These are phyloP conservation scores for Hemithea aestivaria DNA, from an alignment of 2,888 invertebrate genomes.

Conservation along the genomic window DNA sequence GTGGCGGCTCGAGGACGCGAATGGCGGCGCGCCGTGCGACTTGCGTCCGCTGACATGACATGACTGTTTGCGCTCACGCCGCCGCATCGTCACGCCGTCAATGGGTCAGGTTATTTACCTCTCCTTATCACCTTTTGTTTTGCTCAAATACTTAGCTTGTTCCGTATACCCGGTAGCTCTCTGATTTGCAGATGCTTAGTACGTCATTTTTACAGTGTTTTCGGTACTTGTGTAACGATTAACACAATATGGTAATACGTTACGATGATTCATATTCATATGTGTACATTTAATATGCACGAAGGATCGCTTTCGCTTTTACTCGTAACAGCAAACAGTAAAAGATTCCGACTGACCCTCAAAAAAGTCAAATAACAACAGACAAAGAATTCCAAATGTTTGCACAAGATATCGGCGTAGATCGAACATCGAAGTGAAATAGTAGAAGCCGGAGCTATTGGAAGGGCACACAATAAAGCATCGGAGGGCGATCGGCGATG, in stretches of 20 bases:
- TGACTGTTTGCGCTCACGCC: constrained; percentile 34
- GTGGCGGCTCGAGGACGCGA: constrained; percentile 26
- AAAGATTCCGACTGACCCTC: constrained; percentile 14
- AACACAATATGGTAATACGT: too few relatives aligned
- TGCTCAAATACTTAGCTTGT: constrained; percentile 68
- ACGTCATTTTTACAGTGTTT: not conserved
- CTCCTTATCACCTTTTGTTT: constrained; percentile 77
- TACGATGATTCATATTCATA: too few relatives aligned
- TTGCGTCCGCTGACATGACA: constrained; percentile 30
- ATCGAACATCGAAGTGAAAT: constrained; percentile 64
- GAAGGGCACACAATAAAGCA: constrained; percentile 71
- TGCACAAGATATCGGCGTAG: constrained; percentile 56
- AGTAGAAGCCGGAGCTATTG: constrained; percentile 63
- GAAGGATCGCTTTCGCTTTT: constrained; percentile 13
- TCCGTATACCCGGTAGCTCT: constrained; percentile 34
- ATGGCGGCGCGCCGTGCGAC: constrained; percentile 25
- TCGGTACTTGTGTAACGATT: too few relatives aligned
- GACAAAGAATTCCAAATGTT: constrained; percentile 43
- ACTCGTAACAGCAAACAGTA: constrained; percentile 13
- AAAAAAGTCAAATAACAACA: constrained; percentile 28
- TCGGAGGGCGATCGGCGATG: constrained; percentile 74
- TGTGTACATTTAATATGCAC: not conserved
- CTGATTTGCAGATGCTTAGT: constrained; percentile 20
- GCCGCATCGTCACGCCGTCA: constrained; percentile 61
- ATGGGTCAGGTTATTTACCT: constrained; percentile 77